phyloP scores from a whole-genome alignment of 2,797 vertebrate genomes.

The Myotis planiceps region DNA sequence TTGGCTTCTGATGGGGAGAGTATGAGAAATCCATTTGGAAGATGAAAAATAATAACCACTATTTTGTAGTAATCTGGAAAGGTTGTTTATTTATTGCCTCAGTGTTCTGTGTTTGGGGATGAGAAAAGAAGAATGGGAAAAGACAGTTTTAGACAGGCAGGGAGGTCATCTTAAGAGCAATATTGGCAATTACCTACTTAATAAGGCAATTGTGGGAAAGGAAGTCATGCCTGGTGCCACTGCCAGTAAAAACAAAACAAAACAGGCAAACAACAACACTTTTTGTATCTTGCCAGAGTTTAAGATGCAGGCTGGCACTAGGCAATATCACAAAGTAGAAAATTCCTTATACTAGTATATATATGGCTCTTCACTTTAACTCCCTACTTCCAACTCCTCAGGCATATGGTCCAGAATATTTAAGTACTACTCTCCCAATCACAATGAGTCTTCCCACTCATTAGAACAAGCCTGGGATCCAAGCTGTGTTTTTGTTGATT shows the following conservation, averaged over 20 bases:
- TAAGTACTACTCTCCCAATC: background rate
- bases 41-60: conserved; percentile 30
- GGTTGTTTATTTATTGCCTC: background rate
- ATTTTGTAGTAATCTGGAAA: conserved; percentile 30
- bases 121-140: background rate
- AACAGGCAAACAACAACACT: background rate
- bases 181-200: background rate
- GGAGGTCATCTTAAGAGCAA: background rate
- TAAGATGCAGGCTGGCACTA: background rate
- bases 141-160: background rate
- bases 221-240: background rate
- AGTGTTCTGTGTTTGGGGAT: background rate
- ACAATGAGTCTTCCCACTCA: background rate
- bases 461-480: background rate
- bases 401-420: background rate
- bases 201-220: conserved; percentile 41
- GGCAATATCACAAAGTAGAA: background rate
- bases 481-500: background rate
- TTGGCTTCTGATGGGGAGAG: conserved; percentile 25
- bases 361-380: background rate
- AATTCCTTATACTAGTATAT: background rate
- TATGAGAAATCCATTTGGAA: conserved; percentile 35
- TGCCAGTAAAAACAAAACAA: conserved; percentile 18
- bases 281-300: conserved; percentile 1
- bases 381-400: background rate